Conservation (phyloP, 1,140 invertebrate genomes). For the Scaptodrosophila lebanonensis region DNA sequence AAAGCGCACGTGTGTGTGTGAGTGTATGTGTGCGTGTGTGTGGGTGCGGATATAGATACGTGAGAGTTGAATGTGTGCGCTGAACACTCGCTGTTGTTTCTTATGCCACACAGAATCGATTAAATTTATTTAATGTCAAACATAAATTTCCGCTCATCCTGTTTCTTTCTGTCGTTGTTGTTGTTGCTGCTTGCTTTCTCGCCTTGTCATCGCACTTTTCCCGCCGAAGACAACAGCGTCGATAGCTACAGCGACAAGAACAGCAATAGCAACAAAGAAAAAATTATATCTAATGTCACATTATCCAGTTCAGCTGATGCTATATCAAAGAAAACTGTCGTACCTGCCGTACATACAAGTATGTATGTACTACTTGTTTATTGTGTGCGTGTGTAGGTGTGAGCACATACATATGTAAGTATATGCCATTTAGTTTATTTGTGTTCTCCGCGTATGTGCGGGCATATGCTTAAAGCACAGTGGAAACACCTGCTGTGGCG, state of each 20-base stretch:
- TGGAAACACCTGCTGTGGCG: too few species aligned
- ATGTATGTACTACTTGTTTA: conserved; percentile 36
- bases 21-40: conserved; percentile 19
- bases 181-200: too few species aligned
- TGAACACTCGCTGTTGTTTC: too few species aligned
- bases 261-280: too few species aligned
- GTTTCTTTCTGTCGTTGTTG: too few species aligned
- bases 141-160: conserved; percentile 66
- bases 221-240: too few species aligned
- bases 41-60: not conserved
- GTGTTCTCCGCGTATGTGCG: not conserved
- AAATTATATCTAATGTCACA: conserved; percentile 64
- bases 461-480: conserved; percentile 19
- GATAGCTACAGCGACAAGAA: too few species aligned
- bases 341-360: conserved; percentile 8
- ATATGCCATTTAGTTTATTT: conserved; percentile 14
- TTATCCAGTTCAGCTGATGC: conserved; percentile 49
- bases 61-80: not conserved
- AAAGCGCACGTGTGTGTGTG: conserved; percentile 32
- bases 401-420: conserved; percentile 3
- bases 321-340: conserved; percentile 58
- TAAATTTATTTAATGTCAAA: conserved; percentile 65
- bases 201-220: too few species aligned
- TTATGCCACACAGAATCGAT: conserved; percentile 52
- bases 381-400: too few species aligned